phyloP scores from a whole-genome alignment of 2,797 vertebrate genomes.

The Acanthopagrus latus region DNA sequence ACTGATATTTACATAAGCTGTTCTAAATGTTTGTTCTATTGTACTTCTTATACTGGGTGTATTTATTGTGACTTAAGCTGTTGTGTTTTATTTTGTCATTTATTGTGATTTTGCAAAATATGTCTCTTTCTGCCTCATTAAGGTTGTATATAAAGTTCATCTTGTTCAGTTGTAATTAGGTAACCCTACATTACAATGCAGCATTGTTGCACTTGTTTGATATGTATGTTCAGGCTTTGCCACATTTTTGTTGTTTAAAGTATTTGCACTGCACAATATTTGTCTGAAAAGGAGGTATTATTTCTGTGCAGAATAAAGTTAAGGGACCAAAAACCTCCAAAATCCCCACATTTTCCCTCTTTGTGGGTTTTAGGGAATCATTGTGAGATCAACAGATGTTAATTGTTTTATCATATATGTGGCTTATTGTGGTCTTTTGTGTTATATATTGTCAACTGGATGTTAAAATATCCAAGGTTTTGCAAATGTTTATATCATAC shows the following conservation, averaged over 20 bases:
- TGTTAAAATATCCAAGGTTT: neutral
- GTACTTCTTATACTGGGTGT: neutral
- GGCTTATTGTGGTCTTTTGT: neutral
- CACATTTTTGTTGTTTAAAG: neutral
- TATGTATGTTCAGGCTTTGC: constrained; percentile 2
- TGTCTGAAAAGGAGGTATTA: neutral
- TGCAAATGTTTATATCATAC: constrained; percentile 15
- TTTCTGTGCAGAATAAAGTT: neutral
- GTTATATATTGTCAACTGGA: neutral
- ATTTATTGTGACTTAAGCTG: constrained; percentile 41
- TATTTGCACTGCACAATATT: neutral
- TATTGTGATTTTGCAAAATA: neutral
- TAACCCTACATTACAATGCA: neutral
- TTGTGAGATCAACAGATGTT: neutral
- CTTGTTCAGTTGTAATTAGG: neutral
- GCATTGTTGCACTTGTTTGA: constrained; percentile 48
- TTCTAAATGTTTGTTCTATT: neutral
- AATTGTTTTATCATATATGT: neutral
- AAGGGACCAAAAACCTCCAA: no score
- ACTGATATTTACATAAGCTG: neutral
- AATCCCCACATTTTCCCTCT: neutral
- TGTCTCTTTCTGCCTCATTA: neutral
- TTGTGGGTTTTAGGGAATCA: neutral
- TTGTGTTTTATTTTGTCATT: constrained; percentile 2
- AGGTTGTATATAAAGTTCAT: neutral